Evolutionary conservation across 2,888 invertebrate genomes (phyloP).

Genomic region (Nebria salina): DNA sequence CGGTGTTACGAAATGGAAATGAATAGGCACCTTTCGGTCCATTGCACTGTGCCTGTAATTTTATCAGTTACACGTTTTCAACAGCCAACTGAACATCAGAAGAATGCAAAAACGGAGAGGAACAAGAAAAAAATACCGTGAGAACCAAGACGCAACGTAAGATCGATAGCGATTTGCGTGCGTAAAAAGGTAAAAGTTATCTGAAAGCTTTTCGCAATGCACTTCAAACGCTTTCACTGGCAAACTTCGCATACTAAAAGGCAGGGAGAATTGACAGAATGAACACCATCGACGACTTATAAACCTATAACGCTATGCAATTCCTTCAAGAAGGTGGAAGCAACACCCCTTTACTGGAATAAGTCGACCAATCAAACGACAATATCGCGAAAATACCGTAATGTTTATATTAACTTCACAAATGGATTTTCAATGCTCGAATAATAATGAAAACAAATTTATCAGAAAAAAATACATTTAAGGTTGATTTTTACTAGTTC

Average conservation of each 20-base stretch:
- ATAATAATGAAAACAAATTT: not conserved
- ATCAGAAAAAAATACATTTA: not conserved
- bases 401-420: not conserved
- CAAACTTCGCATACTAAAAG: conserved; percentile 28
- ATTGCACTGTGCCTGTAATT: conserved; percentile 31
- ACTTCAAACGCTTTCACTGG: conserved; percentile 30
- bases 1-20: conserved; percentile 34
- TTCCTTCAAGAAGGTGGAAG: not conserved
- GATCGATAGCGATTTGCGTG: conserved; percentile 40
- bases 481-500: too few relatives aligned
- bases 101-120: conserved; percentile 6
- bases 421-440: not conserved
- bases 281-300: conserved; percentile 5
- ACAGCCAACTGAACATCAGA: not conserved
- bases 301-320: conserved; percentile 1
- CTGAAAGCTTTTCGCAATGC: conserved; percentile 33
- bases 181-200: conserved; percentile 40
- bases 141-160: not conserved
- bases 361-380: not conserved
- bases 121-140: not conserved
- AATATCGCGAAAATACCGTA: not conserved
- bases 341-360: not conserved
- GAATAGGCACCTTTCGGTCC: conserved; percentile 37
- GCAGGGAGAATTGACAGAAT: conserved; percentile 28
- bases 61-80: conserved; percentile 14